Evolutionary conservation across 2,797 vertebrate genomes (phyloP).

Genomic region (Hippopotamyrus pictus): DNA sequence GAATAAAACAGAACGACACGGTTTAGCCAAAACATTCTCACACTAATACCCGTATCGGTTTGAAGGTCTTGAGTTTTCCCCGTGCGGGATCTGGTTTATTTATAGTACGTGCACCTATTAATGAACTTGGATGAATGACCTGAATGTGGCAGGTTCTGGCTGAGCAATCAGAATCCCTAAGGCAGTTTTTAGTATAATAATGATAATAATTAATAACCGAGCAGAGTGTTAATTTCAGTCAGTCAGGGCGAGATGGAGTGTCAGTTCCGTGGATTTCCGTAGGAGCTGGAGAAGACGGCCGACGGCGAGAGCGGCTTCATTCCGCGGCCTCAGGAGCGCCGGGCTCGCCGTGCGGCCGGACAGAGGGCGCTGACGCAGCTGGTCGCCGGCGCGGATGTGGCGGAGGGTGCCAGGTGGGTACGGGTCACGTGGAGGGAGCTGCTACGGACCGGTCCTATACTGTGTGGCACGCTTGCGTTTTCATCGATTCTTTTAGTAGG

Average conservation of each 20-base stretch:
- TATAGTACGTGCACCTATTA: neutral
- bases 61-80: neutral
- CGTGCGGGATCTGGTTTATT: neutral
- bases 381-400: constrained; percentile 59
- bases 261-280: neutral
- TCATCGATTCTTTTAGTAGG: neutral
- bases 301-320: constrained; percentile 47
- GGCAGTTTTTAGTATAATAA: neutral
- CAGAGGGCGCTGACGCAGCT: constrained; percentile 64
- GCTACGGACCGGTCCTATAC: neutral
- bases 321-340: constrained; percentile 61
- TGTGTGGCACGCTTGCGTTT: neutral
- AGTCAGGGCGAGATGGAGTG: neutral
- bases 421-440: neutral
- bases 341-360: constrained; percentile 53
- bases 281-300: constrained; percentile 67
- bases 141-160: neutral
- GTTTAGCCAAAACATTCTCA: neutral
- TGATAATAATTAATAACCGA: neutral
- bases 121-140: neutral
- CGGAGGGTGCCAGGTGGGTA: constrained; percentile 54
- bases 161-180: neutral
- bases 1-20: neutral
- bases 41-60: neutral
- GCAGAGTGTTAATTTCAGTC: neutral